Evolutionary conservation across 2,888 invertebrate species (phyloP), one percentile per base, ranked within the genome.

Genomic region (Megamerina dolium): DNA sequence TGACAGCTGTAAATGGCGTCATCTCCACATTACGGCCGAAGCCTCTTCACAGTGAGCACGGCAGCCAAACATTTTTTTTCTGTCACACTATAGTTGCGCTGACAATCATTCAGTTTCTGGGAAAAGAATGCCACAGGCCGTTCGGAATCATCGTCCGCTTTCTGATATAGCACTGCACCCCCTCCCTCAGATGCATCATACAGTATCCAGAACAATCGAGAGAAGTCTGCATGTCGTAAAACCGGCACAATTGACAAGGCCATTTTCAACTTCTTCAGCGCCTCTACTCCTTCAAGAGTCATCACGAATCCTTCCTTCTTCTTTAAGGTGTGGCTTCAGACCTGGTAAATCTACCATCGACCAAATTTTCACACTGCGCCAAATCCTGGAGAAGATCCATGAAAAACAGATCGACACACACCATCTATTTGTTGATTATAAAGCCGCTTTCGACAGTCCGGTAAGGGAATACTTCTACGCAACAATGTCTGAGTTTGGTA

Each of bases 41-140:
- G 48, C 5, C 36, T 34, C 35, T 49, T 46, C 10, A 36, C 9
- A 17, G 45, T 40, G 1, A 41, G 23, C 1, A n/a, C 12, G n/a
- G n/a, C n/a, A n/a, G n/a, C n/a, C n/a, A n/a, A n/a, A n/a, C n/a
- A n/a, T n/a, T n/a, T n/a, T n/a, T n/a, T n/a, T n/a, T n/a, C n/a
- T n/a, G n/a, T n/a, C n/a, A n/a, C n/a, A n/a, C n/a, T n/a, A n/a
- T n/a, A n/a, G n/a, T n/a, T n/a, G n/a, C n/a, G n/a, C n/a, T n/a
- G n/a, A n/a, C n/a, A n/a, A n/a, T n/a, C n/a, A 18, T 51, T 51
- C 4, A 51, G 19, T 26, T 50, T 64, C 58, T 16, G 59, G 35
- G 34, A 53, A 2, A 18, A 16, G 21, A 19, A 35, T 12, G 35
- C 19, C 5, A 35, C 21, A 5, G 35, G 35, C 2, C 35, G 2